Percentiles rank a stretch among this genome's conserved stretches.
Conservation (phyloP, 2,888 invertebrate genomes). For the Barypeithes pellucidus region DNA sequence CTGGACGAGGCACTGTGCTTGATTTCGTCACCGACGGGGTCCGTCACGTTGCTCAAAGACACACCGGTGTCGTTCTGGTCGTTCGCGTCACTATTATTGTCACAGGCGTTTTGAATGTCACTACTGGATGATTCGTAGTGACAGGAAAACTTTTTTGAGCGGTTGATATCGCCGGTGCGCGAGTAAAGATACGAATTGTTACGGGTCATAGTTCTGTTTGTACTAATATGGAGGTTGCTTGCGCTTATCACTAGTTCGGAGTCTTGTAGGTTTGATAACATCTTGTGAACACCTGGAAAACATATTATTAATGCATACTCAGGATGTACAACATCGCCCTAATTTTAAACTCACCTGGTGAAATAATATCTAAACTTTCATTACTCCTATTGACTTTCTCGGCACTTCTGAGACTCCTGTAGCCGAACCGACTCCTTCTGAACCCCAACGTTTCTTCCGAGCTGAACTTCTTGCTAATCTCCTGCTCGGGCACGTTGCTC, state of each 20-base stretch:
- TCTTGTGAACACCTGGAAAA: slow-evolving; percentile 71
- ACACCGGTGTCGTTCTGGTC: slow-evolving; percentile 5
- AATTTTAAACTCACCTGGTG: slow-evolving; percentile 67
- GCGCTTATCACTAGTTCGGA: slow-evolving; percentile 66
- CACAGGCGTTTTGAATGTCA: not conserved
- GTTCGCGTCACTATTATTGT: slow-evolving; percentile 6
- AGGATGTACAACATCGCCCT: not conserved
- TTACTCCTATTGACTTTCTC: slow-evolving; percentile 63
- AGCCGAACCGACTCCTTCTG: slow-evolving; percentile 48
- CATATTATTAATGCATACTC: too few relatives aligned
- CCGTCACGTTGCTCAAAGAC: not conserved
- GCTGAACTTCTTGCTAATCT: slow-evolving; percentile 67
- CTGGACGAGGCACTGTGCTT: slow-evolving; percentile 26
- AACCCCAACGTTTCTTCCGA: slow-evolving; percentile 63
- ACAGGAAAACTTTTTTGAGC: slow-evolving; percentile 13
- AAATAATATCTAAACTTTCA: slow-evolving; percentile 68
- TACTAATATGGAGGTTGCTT: slow-evolving; percentile 60
- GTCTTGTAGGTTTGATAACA: slow-evolving; percentile 73
- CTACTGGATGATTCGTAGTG: slow-evolving; percentile 3
- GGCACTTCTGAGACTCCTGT: slow-evolving; percentile 57
- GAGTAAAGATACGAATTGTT: slow-evolving; percentile 62
- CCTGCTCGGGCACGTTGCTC: slow-evolving; percentile 72
- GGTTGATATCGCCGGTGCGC: slow-evolving; percentile 37
- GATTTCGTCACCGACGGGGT: slow-evolving; percentile 5
- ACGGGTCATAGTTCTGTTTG: slow-evolving; percentile 50